Percentiles rank a stretch among this genome's conserved stretches.
Evolutionary conservation across 2,797 vertebrate species (phyloP).

Genomic region (Peromyscus melanophrys): DNA sequence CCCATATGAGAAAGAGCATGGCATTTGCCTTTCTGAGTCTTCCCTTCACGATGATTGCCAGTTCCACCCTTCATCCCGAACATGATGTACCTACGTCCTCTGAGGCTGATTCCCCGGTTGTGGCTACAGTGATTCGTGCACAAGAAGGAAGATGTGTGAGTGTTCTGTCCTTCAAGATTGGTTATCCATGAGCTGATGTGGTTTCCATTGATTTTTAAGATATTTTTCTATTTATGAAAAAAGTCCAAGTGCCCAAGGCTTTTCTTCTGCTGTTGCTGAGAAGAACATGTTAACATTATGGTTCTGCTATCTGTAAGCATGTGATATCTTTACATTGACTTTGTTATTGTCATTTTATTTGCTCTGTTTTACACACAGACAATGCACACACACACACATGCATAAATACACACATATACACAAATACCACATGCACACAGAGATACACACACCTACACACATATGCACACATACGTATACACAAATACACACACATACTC

Average conservation of each 20-base stretch:
- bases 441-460: background rate
- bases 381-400: background rate
- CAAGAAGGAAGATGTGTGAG: background rate
- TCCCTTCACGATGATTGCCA: background rate
- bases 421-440: background rate
- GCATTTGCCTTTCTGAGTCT: background rate
- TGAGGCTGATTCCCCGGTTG: background rate
- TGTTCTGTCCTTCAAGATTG: background rate
- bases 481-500: background rate
- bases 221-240: background rate
- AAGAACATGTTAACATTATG: background rate
- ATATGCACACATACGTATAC: background rate
- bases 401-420: background rate
- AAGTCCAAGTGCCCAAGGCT: background rate
- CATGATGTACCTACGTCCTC: background rate
- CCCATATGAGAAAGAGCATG: too few relatives aligned
- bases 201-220: background rate
- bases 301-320: background rate
- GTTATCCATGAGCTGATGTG: background rate
- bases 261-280: background rate
- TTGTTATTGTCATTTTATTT: background rate
- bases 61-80: too few relatives aligned
- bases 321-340: background rate
- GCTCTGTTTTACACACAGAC: background rate
- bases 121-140: background rate